phyloP scores from a whole-genome alignment of 1,140 invertebrate species.

The Zaprionus inermis region DNA sequence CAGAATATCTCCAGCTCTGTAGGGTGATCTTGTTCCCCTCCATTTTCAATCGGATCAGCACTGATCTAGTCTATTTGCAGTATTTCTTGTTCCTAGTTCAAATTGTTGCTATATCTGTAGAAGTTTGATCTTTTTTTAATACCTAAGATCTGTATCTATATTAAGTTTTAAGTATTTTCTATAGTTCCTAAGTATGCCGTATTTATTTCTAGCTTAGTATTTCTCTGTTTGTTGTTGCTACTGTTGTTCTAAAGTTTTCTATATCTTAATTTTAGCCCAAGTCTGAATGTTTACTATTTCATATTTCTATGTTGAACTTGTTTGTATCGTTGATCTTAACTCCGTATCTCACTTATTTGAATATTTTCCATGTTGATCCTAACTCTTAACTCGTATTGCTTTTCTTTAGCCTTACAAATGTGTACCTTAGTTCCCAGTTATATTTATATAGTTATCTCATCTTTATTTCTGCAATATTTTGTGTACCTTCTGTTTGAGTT shows the following conservation, averaged over 20 bases:
- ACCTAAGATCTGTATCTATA: not conserved
- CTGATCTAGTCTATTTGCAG: not conserved
- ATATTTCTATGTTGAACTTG: too few relatives aligned
- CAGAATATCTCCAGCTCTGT: constrained; percentile 40
- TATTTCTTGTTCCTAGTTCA: not conserved
- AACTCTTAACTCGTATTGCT: not conserved
- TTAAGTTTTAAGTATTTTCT: not conserved
- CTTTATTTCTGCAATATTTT: constrained; percentile 7
- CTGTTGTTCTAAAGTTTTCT: not conserved
- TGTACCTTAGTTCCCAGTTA: not conserved
- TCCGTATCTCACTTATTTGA: too few relatives aligned
- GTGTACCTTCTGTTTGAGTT: not conserved
- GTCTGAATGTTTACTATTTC: too few relatives aligned
- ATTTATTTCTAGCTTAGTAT: not conserved
- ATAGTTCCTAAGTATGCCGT: not conserved
- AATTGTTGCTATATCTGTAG: constrained; percentile 10
- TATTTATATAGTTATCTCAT: constrained; percentile 1
- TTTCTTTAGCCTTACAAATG: not conserved
- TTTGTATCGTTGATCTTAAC: too few relatives aligned
- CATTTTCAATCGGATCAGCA: not conserved
- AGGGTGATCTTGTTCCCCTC: not conserved
- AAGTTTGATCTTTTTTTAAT: not conserved
- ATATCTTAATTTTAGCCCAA: not conserved
- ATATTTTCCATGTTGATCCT: not conserved
- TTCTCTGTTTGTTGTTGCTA: not conserved